Evolutionary conservation across 2,113 vertebrate species (phyloP), one percentile per base, ranked within the genome.

Genomic region (Mesoclemmys tuberculata): DNA sequence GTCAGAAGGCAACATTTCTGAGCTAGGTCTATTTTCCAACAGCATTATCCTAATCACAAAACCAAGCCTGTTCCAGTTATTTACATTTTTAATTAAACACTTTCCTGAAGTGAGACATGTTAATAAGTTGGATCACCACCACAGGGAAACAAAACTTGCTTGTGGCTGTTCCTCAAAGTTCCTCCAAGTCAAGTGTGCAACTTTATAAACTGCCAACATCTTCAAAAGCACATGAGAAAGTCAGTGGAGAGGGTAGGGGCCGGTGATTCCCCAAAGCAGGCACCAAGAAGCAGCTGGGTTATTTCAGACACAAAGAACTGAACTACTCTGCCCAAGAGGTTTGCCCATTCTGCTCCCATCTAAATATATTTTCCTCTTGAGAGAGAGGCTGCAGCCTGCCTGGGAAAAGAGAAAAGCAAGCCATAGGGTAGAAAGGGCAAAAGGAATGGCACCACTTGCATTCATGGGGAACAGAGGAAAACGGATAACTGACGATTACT

Each of bases 301-400:
- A 85, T 93, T 97, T 96, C 38, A 41, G 79, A 85, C 83, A 90
- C 75, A 87, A 89, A 94, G 89, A 35, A 44, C 64, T 71, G 56
- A 95, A 49, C 80, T 86, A 82, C 80, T 90, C 92, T 82, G 35
- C 84, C 88, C 48, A 56, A 80, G 51, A 94, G 56, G 84, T 68
- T 29, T 19, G 29, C 85, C 81, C 2, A 44, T 71, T 58, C 91
- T 93, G 95, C 89, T 88, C 46, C 84, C 49, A 29, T 68, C 81
- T 81, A 92, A 86, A 71, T 93, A 80, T 88, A 97, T 71, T 87
- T 58, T 80, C 79, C 78, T 27, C 89, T 55, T 55, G 31, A 8
- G 75, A 55, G 35, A n/a, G 6, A 35, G 29, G 41, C 38, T 24
- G 24, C 21, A 19, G 22, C 75, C 31, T 29, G 41, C 10, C 27